Base-by-base conservation (phyloP, 2,113 vertebrate species). In the Hippolais icterina region DNA sequence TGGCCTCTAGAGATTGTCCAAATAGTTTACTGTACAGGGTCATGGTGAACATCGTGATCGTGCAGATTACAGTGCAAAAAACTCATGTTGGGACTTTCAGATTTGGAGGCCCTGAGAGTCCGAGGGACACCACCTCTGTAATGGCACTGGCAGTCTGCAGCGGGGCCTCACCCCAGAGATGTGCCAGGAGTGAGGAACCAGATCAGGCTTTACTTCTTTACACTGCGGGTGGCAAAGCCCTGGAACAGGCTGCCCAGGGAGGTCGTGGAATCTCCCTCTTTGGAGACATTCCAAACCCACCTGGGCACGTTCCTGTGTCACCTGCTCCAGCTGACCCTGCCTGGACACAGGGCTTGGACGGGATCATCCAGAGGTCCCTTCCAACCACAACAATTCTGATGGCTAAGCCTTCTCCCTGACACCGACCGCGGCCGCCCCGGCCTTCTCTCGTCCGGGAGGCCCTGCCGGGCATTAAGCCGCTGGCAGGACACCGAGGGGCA, bases 71-170 rank as follows among this genome's bases (percentile, higher is more conserved):
- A 17, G 27, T 0, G 5, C 52, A 17, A 33, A 24, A 65, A 63
- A 50, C 33, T 54, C 56, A 11, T 5, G 33, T 5, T 22, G 5
- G 31, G 46, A 6, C 46, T 76, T 56, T 21, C 3, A 1, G 24
- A 14, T 25, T 5, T 25, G 41, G 64, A 65, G 23, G 50, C 35
- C 8, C 17, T 15, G 18, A 17, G 17, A 24, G 10, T 1, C 20
- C 16, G 3, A 11, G 21, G 8, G 64, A 35, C 59, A 6, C 15
- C 22, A 9, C 3, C 9, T 33, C 37, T 9, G 4, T 0, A 2
- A 2, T 13, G 64, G 13, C 21, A 7, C 8, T 8, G 9, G 33
- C 5, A 60, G 5, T 1, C 20, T 2, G n/a, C 47, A 8, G 2
- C 0, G 11, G 42, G 54, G 52, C 52, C 64, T 50, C 53, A 12